Evolutionary conservation across 2,797 vertebrate species (phyloP), one percentile per base, ranked within the genome.

Genomic region (Pteronotus mesoamericanus): DNA sequence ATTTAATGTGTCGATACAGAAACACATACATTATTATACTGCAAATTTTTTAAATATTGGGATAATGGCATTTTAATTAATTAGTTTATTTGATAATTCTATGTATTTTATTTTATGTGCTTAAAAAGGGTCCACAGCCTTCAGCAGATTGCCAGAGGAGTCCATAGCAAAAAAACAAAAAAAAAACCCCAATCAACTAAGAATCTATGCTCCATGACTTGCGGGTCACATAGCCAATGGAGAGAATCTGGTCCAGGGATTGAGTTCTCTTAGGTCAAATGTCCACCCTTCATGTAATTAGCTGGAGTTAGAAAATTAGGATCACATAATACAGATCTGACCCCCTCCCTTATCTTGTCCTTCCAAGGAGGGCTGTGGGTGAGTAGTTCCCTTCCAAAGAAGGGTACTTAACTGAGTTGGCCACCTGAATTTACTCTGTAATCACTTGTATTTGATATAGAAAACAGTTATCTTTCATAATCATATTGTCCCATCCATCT

Each of bases 1-100:
- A n/a, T 74, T 89, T 90, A 92, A 83, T 44, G 8, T 91, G 26
- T 85, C 79, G 69, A 32, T 91, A 83, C 94, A 90, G 57, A 94
- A 96, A 39, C 24, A 34, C 15, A 5, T 32, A 24, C 42, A 21
- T 74, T 80, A 59, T 72, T 77, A 34, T 53, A 57, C 61, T 66
- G 78, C 7, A 69, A 10, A 44, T 61, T 39, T 86, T 71, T 66
- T 51, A 19, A 71, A 15, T 77, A 86, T 72, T 94, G 59, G 18
- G 82, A 53, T 71, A 86, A 57, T 15, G 55, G 1, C 19, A 90
- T 94, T 89, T 87, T 44, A 79, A 79, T 78, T 71, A 42, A 75
- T 75, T 86, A 37, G 21, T 78, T 83, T 94, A 44, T 44, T 94
- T 94, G 68, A n/a, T 80, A 84, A 64, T 86, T 59, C 16, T 72